These are phyloP conservation scores for Eupristina koningsbergeri DNA, from an alignment of 1,140 invertebrate genomes.

Conservation along the genomic window DNA sequence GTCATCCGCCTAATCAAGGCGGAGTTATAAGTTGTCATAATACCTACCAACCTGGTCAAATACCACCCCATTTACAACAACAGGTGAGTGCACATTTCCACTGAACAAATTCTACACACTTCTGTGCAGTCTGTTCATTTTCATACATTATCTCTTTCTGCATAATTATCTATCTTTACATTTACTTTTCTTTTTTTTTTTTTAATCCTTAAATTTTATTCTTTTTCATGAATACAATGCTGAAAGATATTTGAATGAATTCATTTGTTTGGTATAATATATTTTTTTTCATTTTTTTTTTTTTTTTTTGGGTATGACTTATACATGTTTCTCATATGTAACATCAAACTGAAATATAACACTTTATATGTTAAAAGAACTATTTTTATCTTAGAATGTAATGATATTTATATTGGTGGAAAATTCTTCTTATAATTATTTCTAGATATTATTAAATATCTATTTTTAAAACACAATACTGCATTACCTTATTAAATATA, in stretches of 20 bases:
- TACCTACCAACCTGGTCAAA: conserved; percentile 69
- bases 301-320: too few relatives aligned
- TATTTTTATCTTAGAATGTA: too few relatives aligned
- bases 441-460: too few relatives aligned
- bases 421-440: too few relatives aligned
- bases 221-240: conserved; percentile 7
- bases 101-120: conserved; percentile 3
- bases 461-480: too few relatives aligned
- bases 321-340: too few relatives aligned
- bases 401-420: too few relatives aligned
- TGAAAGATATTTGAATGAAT: conserved; percentile 32
- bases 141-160: background rate
- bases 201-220: background rate
- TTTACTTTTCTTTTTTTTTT: background rate
- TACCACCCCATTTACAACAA: conserved; percentile 72
- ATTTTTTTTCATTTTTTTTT: too few relatives aligned
- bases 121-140: too few relatives aligned
- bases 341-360: too few relatives aligned
- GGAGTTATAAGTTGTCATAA: conserved; percentile 68
- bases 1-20: conserved; percentile 57
- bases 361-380: too few relatives aligned
- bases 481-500: too few relatives aligned
- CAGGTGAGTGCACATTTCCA: conserved; percentile 72
- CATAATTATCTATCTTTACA: background rate
- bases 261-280: conserved; percentile 26